phyloP scores from a whole-genome alignment of 2,797 vertebrate genomes.

The Atherinosoma microstoma region DNA sequence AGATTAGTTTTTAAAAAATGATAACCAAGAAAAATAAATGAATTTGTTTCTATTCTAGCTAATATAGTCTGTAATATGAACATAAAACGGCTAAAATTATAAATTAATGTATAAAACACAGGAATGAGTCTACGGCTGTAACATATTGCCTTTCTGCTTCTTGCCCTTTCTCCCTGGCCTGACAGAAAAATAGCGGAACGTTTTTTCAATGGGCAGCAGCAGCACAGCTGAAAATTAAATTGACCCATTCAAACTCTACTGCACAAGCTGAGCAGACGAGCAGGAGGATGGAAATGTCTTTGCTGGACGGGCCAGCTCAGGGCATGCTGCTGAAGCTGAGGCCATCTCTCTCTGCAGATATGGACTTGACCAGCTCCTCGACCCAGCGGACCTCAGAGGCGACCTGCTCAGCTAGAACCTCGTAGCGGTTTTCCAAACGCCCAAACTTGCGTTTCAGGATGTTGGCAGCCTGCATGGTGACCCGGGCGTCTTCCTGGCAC shows the following conservation, averaged over 20 bases:
- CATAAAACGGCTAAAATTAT: slow-evolving; percentile 59
- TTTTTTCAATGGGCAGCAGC: slow-evolving; percentile 39
- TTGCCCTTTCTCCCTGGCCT: slow-evolving; percentile 40
- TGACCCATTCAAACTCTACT: slow-evolving; percentile 37
- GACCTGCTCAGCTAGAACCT: slow-evolving; percentile 91
- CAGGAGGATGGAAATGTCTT: slow-evolving; percentile 46
- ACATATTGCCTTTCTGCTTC: slow-evolving; percentile 33
- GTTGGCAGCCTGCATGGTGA: slow-evolving; percentile 86
- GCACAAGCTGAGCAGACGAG: slow-evolving; percentile 44
- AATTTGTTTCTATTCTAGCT: not conserved
- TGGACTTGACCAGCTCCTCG: slow-evolving; percentile 91
- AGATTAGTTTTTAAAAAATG: slow-evolving; percentile 5
- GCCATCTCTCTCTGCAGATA: slow-evolving; percentile 84
- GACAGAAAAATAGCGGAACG: slow-evolving; percentile 20
- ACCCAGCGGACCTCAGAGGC: slow-evolving; percentile 93
- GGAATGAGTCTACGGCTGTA: slow-evolving; percentile 55
- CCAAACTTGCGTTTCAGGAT: slow-evolving; percentile 91
- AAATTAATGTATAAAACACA: slow-evolving; percentile 72
- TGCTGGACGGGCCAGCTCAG: slow-evolving; percentile 54
- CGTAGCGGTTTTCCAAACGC: slow-evolving; percentile 93
- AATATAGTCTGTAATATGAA: slow-evolving; percentile 22
- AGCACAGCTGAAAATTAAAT: slow-evolving; percentile 60
- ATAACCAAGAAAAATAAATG: slow-evolving; percentile 21
- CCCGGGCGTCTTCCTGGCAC: slow-evolving; percentile 90
- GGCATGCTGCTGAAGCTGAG: slow-evolving; percentile 81